Evolutionary conservation across 2,888 invertebrate genomes (phyloP).

Genomic region (Busseola fusca): DNA sequence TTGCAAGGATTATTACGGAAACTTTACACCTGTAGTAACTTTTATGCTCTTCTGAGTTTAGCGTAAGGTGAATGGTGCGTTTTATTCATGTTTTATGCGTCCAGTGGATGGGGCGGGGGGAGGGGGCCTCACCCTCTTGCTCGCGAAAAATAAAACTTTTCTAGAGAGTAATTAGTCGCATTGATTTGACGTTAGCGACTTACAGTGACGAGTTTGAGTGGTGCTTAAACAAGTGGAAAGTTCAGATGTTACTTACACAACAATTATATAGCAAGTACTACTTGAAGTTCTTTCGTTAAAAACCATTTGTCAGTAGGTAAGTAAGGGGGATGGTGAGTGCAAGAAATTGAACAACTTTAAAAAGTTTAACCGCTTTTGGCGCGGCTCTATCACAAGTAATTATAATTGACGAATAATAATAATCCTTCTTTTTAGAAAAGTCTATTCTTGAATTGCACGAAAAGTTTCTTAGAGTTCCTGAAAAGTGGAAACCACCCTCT

Average conservation of each 20-base stretch:
- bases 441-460: no score
- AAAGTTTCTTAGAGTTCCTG: neutral
- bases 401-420: neutral
- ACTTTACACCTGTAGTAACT: constrained; percentile 26
- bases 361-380: constrained; percentile 5
- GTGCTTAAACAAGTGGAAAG: constrained; percentile 32
- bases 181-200: constrained; percentile 50
- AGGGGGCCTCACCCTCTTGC: constrained; percentile 8
- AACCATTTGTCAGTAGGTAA: neutral
- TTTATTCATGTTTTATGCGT: constrained; percentile 2
- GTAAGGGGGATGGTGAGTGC: neutral
- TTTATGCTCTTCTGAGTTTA: constrained; percentile 2
- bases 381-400: neutral
- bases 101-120: constrained; percentile 10
- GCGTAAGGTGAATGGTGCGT: constrained; percentile 7
- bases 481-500: neutral
- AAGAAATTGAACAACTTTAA: constrained; percentile 7
- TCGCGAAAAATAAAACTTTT: constrained; percentile 41
- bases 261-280: constrained; percentile 23
- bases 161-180: constrained; percentile 53
- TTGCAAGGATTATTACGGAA: constrained; percentile 11
- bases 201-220: constrained; percentile 35
- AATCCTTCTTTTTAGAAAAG: neutral
- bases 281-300: constrained; percentile 41
- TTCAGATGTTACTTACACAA: constrained; percentile 33